phyloP scores from a whole-genome alignment of 2,113 vertebrate genomes.

The Pseudopodoces humilis region DNA sequence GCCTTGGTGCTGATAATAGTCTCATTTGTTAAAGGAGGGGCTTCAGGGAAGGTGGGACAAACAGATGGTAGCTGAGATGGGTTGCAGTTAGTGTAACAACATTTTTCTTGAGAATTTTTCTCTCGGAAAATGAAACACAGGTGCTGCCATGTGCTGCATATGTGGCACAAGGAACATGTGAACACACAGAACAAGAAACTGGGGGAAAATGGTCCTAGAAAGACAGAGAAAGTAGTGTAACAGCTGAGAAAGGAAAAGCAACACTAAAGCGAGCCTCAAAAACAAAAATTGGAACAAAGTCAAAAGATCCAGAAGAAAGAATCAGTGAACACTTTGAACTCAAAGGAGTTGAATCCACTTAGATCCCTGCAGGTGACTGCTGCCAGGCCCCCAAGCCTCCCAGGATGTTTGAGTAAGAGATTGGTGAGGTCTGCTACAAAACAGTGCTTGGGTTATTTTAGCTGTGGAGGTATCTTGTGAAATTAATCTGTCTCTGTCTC shows the following conservation, averaged over 20 bases:
- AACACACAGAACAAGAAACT: background rate
- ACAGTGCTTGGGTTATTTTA: background rate
- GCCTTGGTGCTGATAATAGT: background rate
- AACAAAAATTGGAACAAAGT: background rate
- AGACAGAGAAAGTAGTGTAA: background rate
- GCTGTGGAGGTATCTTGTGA: background rate
- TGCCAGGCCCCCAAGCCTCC: background rate
- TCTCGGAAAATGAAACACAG: background rate
- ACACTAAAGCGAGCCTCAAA: background rate
- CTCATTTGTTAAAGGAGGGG: background rate
- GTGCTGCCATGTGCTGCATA: background rate
- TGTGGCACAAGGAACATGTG: background rate
- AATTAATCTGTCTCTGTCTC: background rate
- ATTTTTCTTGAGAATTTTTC: background rate
- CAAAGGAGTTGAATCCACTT: background rate
- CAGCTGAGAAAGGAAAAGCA: background rate
- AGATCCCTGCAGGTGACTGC: background rate
- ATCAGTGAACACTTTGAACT: background rate
- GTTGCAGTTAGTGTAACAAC: background rate
- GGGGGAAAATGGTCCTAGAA: background rate
- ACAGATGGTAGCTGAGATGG: background rate
- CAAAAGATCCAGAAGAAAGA: background rate
- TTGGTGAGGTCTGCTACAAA: background rate
- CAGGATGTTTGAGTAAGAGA: background rate
- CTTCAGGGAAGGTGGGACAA: background rate